These are phyloP conservation scores for Oasisia sp. DNA, from an alignment of 2,888 invertebrate species.

Conservation along the genomic window DNA sequence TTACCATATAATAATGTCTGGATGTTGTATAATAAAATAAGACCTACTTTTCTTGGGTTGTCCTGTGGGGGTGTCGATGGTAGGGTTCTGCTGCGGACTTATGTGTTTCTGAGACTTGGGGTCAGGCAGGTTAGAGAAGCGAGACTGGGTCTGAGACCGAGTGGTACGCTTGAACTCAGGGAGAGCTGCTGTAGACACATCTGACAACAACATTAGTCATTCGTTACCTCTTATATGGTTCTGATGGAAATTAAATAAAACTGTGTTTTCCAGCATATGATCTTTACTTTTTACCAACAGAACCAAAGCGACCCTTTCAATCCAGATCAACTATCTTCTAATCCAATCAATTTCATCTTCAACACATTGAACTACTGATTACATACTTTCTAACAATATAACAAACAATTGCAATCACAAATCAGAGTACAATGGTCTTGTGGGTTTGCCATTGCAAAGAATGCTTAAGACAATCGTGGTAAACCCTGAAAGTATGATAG, in stretches of 20 bases:
- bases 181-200: neutral
- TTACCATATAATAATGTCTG: too few relatives aligned
- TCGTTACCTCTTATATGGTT: neutral
- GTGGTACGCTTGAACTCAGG: conserved; percentile 28
- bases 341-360: neutral
- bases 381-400: neutral
- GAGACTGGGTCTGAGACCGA: conserved; percentile 31
- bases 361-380: neutral
- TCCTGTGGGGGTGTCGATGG: neutral
- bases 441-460: too few relatives aligned
- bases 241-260: neutral
- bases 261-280: neutral
- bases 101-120: conserved; percentile 35
- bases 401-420: neutral
- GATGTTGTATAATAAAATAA: neutral
- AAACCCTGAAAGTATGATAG: too few relatives aligned
- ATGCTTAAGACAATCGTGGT: too few relatives aligned
- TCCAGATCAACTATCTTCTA: neutral
- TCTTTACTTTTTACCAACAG: neutral
- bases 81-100: neutral
- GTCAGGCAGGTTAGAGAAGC: conserved; percentile 40
- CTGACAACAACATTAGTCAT: neutral
- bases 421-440: too few relatives aligned
- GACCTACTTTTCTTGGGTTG: neutral
- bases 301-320: neutral